A percentile compares a stretch with the other conserved stretches of the same genome.
These are phyloP conservation scores for Tympanoctomys barrerae DNA, from an alignment of 2,797 vertebrate species.

Conservation along the genomic window DNA sequence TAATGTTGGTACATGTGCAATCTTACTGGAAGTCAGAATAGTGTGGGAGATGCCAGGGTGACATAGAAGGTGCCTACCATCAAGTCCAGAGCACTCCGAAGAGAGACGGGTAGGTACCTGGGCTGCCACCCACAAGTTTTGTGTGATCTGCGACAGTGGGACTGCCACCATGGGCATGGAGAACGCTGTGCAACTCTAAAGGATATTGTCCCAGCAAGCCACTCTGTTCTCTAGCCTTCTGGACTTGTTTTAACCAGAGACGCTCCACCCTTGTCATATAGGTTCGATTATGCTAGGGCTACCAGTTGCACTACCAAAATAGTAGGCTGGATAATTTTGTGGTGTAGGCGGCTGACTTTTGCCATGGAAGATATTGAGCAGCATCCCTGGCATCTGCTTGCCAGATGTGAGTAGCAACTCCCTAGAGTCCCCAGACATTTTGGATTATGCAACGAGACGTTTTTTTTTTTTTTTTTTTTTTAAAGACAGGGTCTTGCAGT, in stretches of 20 bases:
- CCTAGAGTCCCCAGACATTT: not conserved
- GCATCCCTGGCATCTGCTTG: not conserved
- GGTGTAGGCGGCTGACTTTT: not conserved
- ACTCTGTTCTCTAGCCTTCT: not conserved
- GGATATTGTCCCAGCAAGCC: not conserved
- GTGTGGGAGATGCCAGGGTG: not conserved
- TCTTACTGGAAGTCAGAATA: not conserved
- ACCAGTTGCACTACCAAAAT: not conserved
- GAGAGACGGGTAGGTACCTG: not conserved
- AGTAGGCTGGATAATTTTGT: not conserved
- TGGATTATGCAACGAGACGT: not conserved
- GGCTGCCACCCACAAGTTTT: not conserved
- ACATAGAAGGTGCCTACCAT: not conserved
- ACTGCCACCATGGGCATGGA: not conserved
- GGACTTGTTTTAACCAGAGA: not conserved
- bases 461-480: not conserved
- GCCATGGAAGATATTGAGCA: not conserved
- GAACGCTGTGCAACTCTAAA: not conserved
- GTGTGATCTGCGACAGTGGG: not conserved
- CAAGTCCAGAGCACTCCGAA: not conserved
- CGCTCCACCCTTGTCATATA: not conserved
- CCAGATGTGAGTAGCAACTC: not conserved
- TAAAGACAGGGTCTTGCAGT: not conserved
- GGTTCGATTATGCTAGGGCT: not conserved
- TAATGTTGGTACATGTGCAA: not conserved